Percentiles rank a stretch among this genome's conserved stretches.
Conservation (phyloP, 2,797 vertebrate genomes). For the Sebastes wilsoni region DNA sequence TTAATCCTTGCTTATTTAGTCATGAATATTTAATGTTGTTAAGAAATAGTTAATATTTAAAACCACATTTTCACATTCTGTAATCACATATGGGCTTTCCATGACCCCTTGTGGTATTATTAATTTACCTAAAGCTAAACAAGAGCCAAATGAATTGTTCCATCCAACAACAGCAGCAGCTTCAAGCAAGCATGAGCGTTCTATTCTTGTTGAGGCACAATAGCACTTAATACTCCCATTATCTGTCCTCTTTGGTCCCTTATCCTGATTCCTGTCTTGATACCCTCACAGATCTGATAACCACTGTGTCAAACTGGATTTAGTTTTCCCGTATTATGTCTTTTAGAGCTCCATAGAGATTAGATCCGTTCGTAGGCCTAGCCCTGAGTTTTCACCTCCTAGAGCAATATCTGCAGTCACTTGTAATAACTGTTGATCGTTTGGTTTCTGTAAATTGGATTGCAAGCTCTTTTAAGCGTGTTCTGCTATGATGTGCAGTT, state of each 20-base stretch:
- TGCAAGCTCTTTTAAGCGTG: constrained; percentile 30
- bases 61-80: neutral
- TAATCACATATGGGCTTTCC: neutral
- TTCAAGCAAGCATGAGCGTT: constrained; percentile 27
- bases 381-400: constrained; percentile 23
- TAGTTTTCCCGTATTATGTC: constrained; percentile 44
- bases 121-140: neutral
- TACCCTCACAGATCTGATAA: constrained; percentile 60
- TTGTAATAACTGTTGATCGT: constrained; percentile 16
- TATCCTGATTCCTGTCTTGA: constrained; percentile 48
- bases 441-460: constrained; percentile 54
- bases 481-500: constrained; percentile 24
- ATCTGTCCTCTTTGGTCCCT: constrained; percentile 41
- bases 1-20: neutral
- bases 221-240: constrained; percentile 46
- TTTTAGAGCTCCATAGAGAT: constrained; percentile 36
- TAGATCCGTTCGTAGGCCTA: constrained; percentile 13
- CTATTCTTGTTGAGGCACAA: constrained; percentile 6
- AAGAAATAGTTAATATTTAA: neutral
- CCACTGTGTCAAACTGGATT: constrained; percentile 51
- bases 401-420: constrained; percentile 12
- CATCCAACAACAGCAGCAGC: neutral
- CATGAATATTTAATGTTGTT: constrained; percentile 1
- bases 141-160: constrained; percentile 26
- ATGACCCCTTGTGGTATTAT: neutral